Percentiles rank a stretch among this genome's conserved stretches.
phyloP scores from a whole-genome alignment of 2,113 vertebrate species.

The Sinocyclocheilus anshuiensis region DNA sequence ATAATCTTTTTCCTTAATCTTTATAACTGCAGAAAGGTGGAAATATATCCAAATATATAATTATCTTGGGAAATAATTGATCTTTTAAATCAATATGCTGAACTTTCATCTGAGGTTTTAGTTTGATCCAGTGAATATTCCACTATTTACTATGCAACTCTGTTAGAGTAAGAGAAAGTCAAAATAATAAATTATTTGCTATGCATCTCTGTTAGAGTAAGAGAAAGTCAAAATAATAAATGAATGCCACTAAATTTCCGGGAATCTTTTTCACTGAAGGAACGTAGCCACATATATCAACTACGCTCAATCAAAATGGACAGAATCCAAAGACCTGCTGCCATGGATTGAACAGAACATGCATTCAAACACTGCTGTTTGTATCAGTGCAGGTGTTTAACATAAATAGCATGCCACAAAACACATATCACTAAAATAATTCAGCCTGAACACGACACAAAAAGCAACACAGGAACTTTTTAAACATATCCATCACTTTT shows the following conservation, averaged over 20 bases:
- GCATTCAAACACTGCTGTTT: slow-evolving; percentile 2
- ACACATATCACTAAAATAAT: background rate
- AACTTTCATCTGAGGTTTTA: background rate
- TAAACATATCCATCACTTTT: background rate
- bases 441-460: background rate
- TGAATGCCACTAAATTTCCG: background rate
- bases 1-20: background rate
- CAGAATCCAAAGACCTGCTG: slow-evolving; percentile 23
- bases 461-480: background rate
- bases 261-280: background rate
- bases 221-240: background rate
- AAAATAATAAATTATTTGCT: background rate
- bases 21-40: background rate
- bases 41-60: background rate
- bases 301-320: background rate
- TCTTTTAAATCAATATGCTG: background rate
- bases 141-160: background rate
- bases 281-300: background rate
- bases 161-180: background rate
- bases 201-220: too few species aligned
- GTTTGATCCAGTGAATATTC: background rate
- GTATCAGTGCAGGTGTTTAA: background rate
- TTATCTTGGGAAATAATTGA: background rate
- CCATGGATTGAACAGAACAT: background rate
- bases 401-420: background rate